Evolutionary conservation across 2,888 invertebrate genomes (phyloP).

Genomic region (Zeuzera pyrina): DNA sequence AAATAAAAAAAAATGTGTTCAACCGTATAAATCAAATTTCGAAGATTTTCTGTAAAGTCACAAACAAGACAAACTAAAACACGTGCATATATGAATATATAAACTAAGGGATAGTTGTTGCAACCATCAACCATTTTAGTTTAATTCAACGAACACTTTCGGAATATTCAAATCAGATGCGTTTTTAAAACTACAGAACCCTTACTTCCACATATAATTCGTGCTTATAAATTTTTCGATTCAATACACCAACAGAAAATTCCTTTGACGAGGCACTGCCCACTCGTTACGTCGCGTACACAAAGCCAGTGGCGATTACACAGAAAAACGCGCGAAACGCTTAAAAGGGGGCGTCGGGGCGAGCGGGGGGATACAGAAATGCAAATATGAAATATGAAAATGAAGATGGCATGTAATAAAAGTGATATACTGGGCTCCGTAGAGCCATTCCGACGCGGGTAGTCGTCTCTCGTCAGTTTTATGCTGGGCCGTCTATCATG

Average conservation of each 20-base stretch:
- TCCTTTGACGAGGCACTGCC: slow-evolving; percentile 39
- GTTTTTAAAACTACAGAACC: no score
- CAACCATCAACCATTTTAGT: no score
- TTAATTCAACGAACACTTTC: no score
- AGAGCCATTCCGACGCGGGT: slow-evolving; percentile 82
- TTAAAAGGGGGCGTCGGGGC: slow-evolving; percentile 40
- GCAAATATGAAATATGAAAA: slow-evolving; percentile 77
- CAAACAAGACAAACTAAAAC: no score
- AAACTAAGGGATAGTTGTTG: no score
- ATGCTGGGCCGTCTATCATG: slow-evolving; percentile 82
- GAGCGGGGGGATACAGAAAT: slow-evolving; percentile 53
- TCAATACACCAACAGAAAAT: slow-evolving; percentile 34
- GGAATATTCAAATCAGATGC: no score
- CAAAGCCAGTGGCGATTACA: slow-evolving; percentile 53
- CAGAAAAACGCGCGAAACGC: slow-evolving; percentile 63
- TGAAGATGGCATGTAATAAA: slow-evolving; percentile 84
- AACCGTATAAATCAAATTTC: no score
- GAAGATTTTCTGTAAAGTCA: no score
- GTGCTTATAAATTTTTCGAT: no score
- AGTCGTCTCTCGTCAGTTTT: slow-evolving; percentile 81
- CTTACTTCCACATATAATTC: no score
- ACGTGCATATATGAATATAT: no score
- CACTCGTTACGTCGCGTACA: slow-evolving; percentile 41
- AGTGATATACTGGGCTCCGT: slow-evolving; percentile 85
- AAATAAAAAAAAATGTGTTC: no score